A percentile compares a stretch with the other conserved stretches of the same genome.
These are phyloP conservation scores for cattle (Bos taurus) DNA, from an alignment of 2,113 vertebrate species.

Conservation along the genomic window ARS-UCD2.0 NC_037333.1:97601001-97601500, in stretches of 20 bases:
- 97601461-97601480: neutral
- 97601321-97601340: neutral
- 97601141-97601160: neutral
- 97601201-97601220: neutral
- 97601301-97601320: neutral
- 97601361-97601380: neutral
- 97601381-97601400: neutral
- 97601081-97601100: neutral
- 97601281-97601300: neutral
- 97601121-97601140: neutral
- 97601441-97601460: neutral
- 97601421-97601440: neutral
- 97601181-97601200: neutral
- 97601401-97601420: neutral
- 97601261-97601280: neutral
- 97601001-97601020: neutral
- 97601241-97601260: neutral
- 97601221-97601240: neutral
- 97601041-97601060: neutral
- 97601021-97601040: neutral
- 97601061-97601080: neutral
- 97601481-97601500: neutral
- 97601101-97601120: neutral
- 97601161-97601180: neutral
- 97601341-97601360: neutral